phyloP scores from a whole-genome alignment of 1,140 invertebrate genomes.

The Aleiodes sp. region DNA sequence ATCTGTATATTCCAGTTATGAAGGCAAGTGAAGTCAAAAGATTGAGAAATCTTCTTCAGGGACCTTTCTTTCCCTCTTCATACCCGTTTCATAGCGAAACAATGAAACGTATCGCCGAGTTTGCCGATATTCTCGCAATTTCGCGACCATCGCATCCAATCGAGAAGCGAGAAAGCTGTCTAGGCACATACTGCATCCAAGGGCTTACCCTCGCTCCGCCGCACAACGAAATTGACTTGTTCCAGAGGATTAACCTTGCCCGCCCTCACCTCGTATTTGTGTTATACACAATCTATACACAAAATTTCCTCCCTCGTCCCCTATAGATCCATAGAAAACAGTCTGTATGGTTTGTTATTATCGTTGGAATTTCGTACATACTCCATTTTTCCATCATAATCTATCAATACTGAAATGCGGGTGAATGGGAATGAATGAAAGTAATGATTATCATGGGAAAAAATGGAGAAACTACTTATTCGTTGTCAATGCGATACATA shows the following conservation, averaged over 20 bases:
- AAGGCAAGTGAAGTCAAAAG: too few species aligned
- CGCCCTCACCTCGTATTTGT: too few species aligned
- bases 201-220: constrained; percentile 46
- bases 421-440: too few species aligned
- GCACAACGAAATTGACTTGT: constrained; percentile 51
- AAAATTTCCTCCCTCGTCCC: background rate
- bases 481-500: too few species aligned
- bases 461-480: too few species aligned
- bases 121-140: constrained; percentile 41
- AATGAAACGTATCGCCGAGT: constrained; percentile 36
- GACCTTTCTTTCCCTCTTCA: background rate
- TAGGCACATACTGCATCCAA: constrained; percentile 35
- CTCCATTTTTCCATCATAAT: constrained; percentile 28
- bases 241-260: constrained; percentile 45
- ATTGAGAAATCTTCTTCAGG: background rate
- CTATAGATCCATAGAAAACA: background rate
- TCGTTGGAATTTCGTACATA: constrained; percentile 31
- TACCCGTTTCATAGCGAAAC: constrained; percentile 31
- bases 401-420: too few species aligned
- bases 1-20: too few species aligned
- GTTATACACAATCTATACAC: background rate
- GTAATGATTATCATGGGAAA: too few species aligned
- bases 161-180: constrained; percentile 38
- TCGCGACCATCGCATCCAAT: constrained; percentile 21
- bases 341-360: background rate